A percentile compares a stretch with the other conserved stretches of the same genome.
Conservation (phyloP, 2,797 vertebrate species). For the Microctenopoma steveboyesi region DNA sequence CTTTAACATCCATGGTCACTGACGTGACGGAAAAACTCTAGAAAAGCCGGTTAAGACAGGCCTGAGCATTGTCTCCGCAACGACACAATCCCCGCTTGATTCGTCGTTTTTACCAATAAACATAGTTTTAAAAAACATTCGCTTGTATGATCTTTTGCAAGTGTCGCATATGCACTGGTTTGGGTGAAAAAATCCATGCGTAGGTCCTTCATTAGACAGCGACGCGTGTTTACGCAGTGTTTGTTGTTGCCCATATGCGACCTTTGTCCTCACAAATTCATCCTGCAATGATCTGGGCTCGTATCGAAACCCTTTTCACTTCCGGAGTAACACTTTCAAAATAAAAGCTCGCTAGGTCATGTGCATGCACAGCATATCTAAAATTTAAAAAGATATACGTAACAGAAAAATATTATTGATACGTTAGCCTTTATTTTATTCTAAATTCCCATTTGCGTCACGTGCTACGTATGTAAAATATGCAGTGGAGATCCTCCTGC, state of each 20-base stretch:
- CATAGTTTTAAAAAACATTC: conserved; percentile 3
- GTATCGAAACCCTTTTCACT: conserved; percentile 41
- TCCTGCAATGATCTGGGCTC: conserved; percentile 28
- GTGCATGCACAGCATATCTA: too few species aligned
- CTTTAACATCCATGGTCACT: conserved; percentile 79
- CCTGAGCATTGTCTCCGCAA: conserved; percentile 54
- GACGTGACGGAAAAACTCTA: conserved; percentile 22
- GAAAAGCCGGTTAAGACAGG: conserved; percentile 40
- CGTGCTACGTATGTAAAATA: background rate
- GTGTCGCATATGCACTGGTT: background rate
- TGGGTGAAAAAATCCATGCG: accelerated
- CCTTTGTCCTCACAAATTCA: conserved; percentile 53
- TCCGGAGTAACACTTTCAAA: conserved; percentile 66
- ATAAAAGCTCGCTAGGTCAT: conserved; percentile 27
- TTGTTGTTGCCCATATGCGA: conserved; percentile 30
- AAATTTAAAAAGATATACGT: background rate
- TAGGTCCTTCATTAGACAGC: background rate
- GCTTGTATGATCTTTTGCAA: accelerated
- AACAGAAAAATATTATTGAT: background rate
- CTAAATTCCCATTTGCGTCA: background rate
- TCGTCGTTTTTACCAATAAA: conserved; percentile 12
- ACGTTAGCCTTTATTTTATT: background rate
- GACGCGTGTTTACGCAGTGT: background rate
- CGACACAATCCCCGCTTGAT: conserved; percentile 8
- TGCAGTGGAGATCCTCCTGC: background rate